Conservation (phyloP, 2,113 vertebrate species). For the Cepphus grylle region DNA sequence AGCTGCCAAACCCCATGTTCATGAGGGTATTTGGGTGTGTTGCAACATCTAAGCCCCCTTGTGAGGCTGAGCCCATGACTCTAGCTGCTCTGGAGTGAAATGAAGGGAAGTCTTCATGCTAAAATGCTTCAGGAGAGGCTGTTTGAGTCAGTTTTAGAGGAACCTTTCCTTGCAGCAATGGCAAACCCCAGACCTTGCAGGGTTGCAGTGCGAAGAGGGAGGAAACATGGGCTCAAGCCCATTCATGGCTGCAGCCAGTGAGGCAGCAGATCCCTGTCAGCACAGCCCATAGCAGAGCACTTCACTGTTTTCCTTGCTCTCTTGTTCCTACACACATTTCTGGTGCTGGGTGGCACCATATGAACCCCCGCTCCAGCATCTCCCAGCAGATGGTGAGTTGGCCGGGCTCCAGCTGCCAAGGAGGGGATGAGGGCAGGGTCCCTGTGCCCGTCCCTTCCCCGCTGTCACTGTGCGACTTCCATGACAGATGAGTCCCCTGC, state of each 20-base stretch:
- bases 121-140: not conserved
- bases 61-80: not conserved
- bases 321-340: not conserved
- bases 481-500: not conserved
- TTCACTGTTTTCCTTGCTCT: not conserved
- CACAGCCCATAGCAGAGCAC: not conserved
- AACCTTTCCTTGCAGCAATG: not conserved
- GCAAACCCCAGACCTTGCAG: not conserved
- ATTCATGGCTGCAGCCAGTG: not conserved
- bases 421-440: not conserved
- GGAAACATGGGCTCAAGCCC: not conserved
- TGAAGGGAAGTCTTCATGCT: not conserved
- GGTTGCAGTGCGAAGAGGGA: not conserved
- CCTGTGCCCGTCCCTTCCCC: rapidly evolving
- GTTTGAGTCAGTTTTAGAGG: not conserved
- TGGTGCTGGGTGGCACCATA: not conserved
- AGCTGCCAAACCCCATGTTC: not conserved
- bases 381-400: not conserved
- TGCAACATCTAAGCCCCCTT: not conserved
- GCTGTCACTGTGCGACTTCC: not conserved
- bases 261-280: not conserved
- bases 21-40: not conserved
- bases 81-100: not conserved
- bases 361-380: not conserved
- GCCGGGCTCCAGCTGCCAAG: not conserved